Percentiles rank a stretch among this genome's conserved stretches.
These are phyloP conservation scores for Toxotes chatareus DNA, from an alignment of 2,113 vertebrate species.

Conservation along the genomic window DNA sequence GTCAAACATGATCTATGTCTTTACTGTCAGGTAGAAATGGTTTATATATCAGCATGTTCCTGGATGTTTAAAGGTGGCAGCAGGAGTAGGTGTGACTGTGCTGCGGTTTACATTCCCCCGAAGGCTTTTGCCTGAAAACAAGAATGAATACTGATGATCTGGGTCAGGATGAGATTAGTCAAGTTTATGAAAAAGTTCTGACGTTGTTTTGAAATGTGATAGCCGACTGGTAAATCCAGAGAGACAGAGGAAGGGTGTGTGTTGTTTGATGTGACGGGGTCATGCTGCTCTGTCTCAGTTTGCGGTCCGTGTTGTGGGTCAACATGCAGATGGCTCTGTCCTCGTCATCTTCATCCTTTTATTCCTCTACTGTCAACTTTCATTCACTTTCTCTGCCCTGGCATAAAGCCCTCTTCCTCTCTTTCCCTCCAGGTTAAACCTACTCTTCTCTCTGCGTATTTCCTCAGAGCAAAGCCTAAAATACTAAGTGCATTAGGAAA, in stretches of 20 bases:
- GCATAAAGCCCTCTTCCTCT: not conserved
- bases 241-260: too few relatives aligned
- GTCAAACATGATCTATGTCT: conserved; percentile 16
- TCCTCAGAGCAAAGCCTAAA: not conserved
- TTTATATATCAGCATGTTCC: not conserved
- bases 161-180: conserved; percentile 34
- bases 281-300: too few relatives aligned
- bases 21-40: not conserved
- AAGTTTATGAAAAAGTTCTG: conserved; percentile 26
- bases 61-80: not conserved
- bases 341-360: not conserved
- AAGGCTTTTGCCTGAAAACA: not conserved
- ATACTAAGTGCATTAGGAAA: conserved; percentile 38
- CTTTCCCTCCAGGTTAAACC: not conserved
- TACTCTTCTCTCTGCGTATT: not conserved
- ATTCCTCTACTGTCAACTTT: not conserved
- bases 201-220: conserved; percentile 40
- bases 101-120: not conserved
- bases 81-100: not conserved
- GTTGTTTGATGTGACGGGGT: not conserved
- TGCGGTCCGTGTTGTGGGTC: too few relatives aligned
- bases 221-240: not conserved
- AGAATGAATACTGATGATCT: not conserved
- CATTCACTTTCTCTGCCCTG: not conserved
- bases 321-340: not conserved